Percentiles rank a stretch among this genome's conserved stretches.
These are phyloP conservation scores for Epinephelus moara DNA, from an alignment of 2,113 vertebrate genomes.

Conservation along the genomic window DNA sequence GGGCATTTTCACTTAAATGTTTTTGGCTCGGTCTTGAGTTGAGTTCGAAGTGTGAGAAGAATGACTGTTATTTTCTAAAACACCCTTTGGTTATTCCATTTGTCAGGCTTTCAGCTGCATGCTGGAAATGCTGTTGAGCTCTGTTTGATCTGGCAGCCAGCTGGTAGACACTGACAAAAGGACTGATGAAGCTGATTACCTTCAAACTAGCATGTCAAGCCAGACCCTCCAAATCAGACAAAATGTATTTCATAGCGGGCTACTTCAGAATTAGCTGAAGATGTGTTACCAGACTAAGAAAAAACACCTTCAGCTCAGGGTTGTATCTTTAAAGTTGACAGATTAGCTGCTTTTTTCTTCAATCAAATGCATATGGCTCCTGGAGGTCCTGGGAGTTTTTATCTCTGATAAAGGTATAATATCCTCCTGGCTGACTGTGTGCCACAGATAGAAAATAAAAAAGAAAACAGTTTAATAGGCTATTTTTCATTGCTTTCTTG, in stretches of 20 bases:
- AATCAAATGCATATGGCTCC: conserved; percentile 29
- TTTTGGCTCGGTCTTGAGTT: conserved; percentile 7
- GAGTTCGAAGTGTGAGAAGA: conserved; percentile 30
- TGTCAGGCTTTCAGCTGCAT: conserved; percentile 41
- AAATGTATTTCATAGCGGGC: conserved; percentile 8
- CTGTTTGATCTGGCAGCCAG: conserved; percentile 57
- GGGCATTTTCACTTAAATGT: conserved; percentile 25
- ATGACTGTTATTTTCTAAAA: conserved; percentile 49
- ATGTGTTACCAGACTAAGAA: conserved; percentile 7
- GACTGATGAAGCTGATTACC: conserved; percentile 53
- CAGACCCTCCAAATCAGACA: conserved; percentile 37
- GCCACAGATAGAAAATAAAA: conserved; percentile 36
- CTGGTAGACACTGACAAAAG: conserved; percentile 40
- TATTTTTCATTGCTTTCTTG: conserved; percentile 38
- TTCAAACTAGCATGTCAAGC: conserved; percentile 43
- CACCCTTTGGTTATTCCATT: conserved; percentile 52
- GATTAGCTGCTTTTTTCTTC: conserved; percentile 28
- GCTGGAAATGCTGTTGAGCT: conserved; percentile 34
- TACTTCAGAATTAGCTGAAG: conserved; percentile 24
- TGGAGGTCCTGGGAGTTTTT: conserved; percentile 18
- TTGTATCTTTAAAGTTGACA: conserved; percentile 37
- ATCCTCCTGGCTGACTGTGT: conserved; percentile 26
- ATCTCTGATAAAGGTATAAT: conserved; percentile 50
- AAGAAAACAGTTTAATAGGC: conserved; percentile 32
- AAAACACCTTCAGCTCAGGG: conserved; percentile 6